phyloP scores from a whole-genome alignment of 2,113 vertebrate genomes.

The Rhinolophus ferrumequinum region DNA sequence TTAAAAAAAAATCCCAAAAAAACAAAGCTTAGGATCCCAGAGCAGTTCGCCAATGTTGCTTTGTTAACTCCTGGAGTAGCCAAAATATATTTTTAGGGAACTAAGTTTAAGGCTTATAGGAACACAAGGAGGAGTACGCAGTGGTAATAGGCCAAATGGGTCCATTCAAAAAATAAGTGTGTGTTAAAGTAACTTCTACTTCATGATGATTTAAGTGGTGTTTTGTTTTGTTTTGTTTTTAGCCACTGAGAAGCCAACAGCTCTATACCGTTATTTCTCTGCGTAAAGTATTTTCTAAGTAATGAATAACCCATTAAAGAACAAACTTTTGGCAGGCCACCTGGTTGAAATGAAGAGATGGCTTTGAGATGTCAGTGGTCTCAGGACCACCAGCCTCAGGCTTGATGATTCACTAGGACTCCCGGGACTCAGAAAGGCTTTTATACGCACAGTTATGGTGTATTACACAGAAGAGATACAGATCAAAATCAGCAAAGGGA shows the following conservation, averaged over 20 bases:
- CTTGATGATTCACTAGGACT: neutral
- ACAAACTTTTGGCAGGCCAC: neutral
- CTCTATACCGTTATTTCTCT: neutral
- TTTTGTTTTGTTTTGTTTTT: neutral
- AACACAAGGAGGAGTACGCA: neutral
- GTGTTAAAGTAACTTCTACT: neutral
- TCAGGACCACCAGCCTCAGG: neutral
- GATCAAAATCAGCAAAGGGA: neutral
- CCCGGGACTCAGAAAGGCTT: neutral
- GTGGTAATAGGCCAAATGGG: neutral
- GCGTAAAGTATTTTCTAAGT: constrained; percentile 23
- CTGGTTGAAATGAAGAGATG: neutral
- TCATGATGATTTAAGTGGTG: neutral
- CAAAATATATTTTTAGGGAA: neutral
- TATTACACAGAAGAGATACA: neutral
- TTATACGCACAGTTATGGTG: neutral
- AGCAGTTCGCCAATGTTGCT: neutral
- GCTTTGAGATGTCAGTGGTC: neutral
- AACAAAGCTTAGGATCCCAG: neutral
- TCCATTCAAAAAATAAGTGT: neutral
- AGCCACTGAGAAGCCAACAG: neutral
- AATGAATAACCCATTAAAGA: neutral
- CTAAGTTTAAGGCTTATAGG: neutral
- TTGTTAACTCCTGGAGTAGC: neutral
- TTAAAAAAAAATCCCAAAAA: neutral